Base-by-base conservation (phyloP, 2,113 vertebrate species). In the Choloepus hoffmanni region DNA sequence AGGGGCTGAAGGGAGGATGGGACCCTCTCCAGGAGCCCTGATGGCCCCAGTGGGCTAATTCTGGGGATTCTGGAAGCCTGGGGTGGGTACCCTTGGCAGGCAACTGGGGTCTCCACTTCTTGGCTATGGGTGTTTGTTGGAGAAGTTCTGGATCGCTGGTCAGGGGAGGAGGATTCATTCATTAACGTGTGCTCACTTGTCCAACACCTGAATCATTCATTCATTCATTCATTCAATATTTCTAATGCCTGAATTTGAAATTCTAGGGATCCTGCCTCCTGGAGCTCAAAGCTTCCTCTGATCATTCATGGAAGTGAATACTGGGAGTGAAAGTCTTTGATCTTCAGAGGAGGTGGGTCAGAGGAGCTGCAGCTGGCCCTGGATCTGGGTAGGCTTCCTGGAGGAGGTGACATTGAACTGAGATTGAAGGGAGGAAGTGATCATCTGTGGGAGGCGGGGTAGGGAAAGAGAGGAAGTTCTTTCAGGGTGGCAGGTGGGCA, bases 201-300 rank as follows among this genome's bases (percentile, higher is more conserved):
- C 33, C 16, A 26, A 11, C 4, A 3, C 73, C 1, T 0, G 18
- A 7, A n/a, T 26, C 11, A 3, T 50, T 2, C 7, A 7, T 2
- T 50, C 76, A 19, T 43, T 65, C 16, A 58, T 45, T 67, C 70
- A 30, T 1, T n/a, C 60, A 1, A 0, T 3, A 24, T 48, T 43
- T 74, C 48, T 40, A 67, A 24, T 11, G 2, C 30, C 45, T 55
- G 33, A 53, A 14, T 53, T 53, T 12, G 50, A 53, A 53, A 53
- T 78, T 23, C 62, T 55, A 7, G 15, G n/a, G 53, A 14, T 78
- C 19, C 13, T 55, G n/a, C 45, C 28, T 62, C 72, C 28, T 70
- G 55, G 65, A 43, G 73, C 73, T 21, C 60, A 0, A 24, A 89
- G 72, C 65, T 40, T 28, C 3, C 36, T 23, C 6, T n/a, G 40